phyloP scores from a whole-genome alignment of 2,888 invertebrate genomes.

The Steinernema hermaphroditum region DNA sequence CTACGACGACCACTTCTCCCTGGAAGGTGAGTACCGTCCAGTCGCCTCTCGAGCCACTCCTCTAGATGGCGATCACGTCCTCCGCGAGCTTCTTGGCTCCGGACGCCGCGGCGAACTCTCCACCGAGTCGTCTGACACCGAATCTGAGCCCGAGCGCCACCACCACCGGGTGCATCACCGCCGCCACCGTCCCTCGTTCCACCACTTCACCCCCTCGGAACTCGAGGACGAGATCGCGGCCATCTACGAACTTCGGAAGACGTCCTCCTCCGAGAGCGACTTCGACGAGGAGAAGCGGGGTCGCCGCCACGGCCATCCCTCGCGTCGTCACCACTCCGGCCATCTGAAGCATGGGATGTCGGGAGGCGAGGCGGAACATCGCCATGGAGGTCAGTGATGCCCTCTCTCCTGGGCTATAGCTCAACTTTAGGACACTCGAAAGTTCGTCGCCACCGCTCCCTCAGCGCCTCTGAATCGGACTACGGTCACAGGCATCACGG shows the following conservation, averaged over 20 bases:
- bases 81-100: background rate
- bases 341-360: background rate
- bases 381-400: background rate
- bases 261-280: background rate
- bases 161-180: background rate
- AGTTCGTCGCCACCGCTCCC: background rate
- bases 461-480: background rate
- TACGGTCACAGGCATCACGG: background rate
- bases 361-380: background rate
- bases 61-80: constrained; percentile 9
- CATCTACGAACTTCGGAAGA: background rate
- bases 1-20: constrained; percentile 20
- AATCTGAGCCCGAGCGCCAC: background rate
- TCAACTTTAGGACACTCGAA: too few species aligned
- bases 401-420: too few species aligned
- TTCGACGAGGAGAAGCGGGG: background rate
- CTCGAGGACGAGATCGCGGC: background rate
- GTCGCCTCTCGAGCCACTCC: background rate
- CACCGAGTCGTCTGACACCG: background rate
- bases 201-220: background rate
- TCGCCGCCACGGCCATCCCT: background rate
- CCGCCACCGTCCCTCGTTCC: background rate
- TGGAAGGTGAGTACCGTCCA: background rate
- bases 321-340: background rate
- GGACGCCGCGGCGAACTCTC: background rate